These are phyloP conservation scores for Leucophora obtusa DNA, from an alignment of 2,888 invertebrate genomes.

Conservation along the genomic window DNA sequence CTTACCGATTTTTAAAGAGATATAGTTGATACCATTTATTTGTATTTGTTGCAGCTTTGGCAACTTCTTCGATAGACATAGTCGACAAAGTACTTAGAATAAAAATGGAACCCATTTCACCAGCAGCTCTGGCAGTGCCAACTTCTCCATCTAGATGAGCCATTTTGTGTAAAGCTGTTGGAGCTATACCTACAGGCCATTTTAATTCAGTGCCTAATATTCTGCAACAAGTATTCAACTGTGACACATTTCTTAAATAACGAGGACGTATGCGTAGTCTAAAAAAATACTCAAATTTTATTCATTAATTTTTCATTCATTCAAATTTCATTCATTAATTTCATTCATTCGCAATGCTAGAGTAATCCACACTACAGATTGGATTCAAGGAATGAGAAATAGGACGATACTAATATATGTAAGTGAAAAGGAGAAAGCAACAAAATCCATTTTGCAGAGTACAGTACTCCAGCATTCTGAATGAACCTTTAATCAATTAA, in stretches of 20 bases:
- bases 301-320: background rate
- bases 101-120: conserved; percentile 86
- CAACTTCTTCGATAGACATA: conserved; percentile 92
- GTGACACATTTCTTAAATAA: conserved; percentile 86
- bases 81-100: conserved; percentile 92
- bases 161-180: conserved; percentile 94
- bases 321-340: no score
- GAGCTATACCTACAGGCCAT: conserved; percentile 90
- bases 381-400: no score
- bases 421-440: no score
- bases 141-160: conserved; percentile 93
- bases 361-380: no score
- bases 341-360: no score
- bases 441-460: no score
- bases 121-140: conserved; percentile 91
- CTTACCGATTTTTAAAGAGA: conserved; percentile 89
- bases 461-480: no score
- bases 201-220: conserved; percentile 84
- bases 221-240: conserved; percentile 82
- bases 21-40: conserved; percentile 96
- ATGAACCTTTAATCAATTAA: no score
- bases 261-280: conserved; percentile 85
- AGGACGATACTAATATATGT: no score
- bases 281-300: background rate
- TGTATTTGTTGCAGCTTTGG: conserved; percentile 85